These are phyloP conservation scores for Drosophila mayri DNA, from an alignment of 1,140 invertebrate species.

Conservation along the genomic window DNA sequence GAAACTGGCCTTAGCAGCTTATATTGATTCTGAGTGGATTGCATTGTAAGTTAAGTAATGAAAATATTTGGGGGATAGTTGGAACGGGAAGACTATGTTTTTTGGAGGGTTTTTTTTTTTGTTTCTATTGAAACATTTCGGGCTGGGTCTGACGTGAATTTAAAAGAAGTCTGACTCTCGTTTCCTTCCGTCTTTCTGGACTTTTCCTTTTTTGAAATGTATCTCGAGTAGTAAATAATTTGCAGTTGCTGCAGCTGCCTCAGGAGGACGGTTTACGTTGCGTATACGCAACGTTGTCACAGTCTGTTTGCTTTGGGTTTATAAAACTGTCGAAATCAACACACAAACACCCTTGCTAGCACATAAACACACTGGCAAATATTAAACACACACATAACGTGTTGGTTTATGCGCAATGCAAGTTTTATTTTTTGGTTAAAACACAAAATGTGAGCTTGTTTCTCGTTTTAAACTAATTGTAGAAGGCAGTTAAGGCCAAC, in stretches of 20 bases:
- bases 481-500: constrained; percentile 58
- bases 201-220: background rate
- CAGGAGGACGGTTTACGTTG: constrained; percentile 29
- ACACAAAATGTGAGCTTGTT: constrained; percentile 19
- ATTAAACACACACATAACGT: constrained; percentile 53
- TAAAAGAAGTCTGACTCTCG: background rate
- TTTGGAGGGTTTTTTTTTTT: background rate
- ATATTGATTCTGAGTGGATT: constrained; percentile 13
- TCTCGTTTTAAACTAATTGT: constrained; percentile 72
- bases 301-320: constrained; percentile 45
- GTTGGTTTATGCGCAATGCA: constrained; percentile 67
- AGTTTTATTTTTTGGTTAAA: constrained; percentile 13
- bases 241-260: constrained; percentile 4
- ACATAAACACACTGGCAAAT: constrained; percentile 52
- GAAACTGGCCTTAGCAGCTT: constrained; percentile 7
- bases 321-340: constrained; percentile 60
- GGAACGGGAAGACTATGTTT: background rate
- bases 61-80: no score
- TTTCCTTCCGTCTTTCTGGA: constrained; percentile 7
- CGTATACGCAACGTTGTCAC: constrained; percentile 57
- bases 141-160: background rate
- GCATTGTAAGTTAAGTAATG: constrained; percentile 17
- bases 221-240: constrained; percentile 23
- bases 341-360: constrained; percentile 22
- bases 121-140: constrained; percentile 1